phyloP scores from a whole-genome alignment of 2,113 vertebrate species.

The Callocephalon fimbriatum region DNA sequence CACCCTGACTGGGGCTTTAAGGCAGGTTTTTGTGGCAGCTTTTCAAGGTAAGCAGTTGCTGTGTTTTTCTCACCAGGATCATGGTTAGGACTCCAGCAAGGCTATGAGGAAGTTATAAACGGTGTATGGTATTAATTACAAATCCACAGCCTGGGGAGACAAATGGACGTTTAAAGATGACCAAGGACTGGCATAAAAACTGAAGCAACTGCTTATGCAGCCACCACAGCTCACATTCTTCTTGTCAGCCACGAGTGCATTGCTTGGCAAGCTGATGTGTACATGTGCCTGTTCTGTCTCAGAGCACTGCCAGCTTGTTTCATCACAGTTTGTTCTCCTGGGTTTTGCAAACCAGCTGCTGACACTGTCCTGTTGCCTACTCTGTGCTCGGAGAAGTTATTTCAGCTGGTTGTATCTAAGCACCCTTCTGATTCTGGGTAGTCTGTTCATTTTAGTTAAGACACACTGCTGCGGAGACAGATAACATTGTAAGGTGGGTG shows the following conservation, averaged over 20 bases:
- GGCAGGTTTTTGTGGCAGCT: rapidly evolving
- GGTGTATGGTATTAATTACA: neutral
- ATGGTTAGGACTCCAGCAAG: neutral
- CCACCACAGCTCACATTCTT: rapidly evolving
- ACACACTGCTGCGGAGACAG: rapidly evolving
- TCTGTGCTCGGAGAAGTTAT: neutral
- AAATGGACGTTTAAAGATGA: neutral
- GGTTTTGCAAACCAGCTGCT: neutral
- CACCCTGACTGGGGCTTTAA: neutral
- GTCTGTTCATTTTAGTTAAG: neutral
- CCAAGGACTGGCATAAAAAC: neutral
- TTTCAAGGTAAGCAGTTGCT: neutral
- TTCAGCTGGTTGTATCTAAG: neutral
- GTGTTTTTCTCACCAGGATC: neutral
- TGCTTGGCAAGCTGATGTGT: rapidly evolving
- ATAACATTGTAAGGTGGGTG: rapidly evolving
- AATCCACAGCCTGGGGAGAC: neutral
- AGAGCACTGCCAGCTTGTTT: neutral
- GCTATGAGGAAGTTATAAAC: neutral
- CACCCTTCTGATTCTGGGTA: neutral
- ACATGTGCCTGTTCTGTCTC: neutral
- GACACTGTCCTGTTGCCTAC: neutral
- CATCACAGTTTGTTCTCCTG: neutral
- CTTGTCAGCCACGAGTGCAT: rapidly evolving
- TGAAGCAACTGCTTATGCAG: neutral